phyloP scores from a whole-genome alignment of 2,797 vertebrate genomes.

The Acanthurus leucopareius region DNA sequence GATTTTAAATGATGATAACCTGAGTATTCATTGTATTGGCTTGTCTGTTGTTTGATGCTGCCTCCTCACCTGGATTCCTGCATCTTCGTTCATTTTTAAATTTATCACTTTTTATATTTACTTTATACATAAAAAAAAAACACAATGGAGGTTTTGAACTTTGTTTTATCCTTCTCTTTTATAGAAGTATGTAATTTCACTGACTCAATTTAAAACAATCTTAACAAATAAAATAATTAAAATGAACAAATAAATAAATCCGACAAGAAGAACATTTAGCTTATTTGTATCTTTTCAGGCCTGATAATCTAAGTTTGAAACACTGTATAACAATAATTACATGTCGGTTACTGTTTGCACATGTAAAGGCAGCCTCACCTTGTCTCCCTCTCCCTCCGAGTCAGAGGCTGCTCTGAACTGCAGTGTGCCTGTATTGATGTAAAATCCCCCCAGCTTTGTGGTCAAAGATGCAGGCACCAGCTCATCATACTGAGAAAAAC shows the following conservation, averaged over 20 bases:
- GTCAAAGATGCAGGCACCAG: constrained; percentile 97
- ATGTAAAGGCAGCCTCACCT: too few species aligned
- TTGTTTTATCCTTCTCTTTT: not conserved
- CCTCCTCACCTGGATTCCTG: too few species aligned
- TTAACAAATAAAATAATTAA: too few species aligned
- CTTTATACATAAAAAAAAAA: not conserved
- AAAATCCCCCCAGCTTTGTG: constrained; percentile 98
- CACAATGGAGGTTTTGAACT: not conserved
- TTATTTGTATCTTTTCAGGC: too few species aligned
- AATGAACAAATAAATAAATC: too few species aligned
- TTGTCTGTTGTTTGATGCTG: too few species aligned
- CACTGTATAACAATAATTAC: too few species aligned
- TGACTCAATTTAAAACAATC: not conserved
- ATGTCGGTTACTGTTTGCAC: too few species aligned
- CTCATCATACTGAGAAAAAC: constrained; percentile 92
- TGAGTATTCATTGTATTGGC: not conserved
- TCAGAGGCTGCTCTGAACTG: constrained; percentile 97
- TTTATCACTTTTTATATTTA: too few species aligned
- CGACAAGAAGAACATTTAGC: too few species aligned
- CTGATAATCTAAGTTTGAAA: too few species aligned
- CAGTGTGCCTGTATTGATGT: constrained; percentile 98
- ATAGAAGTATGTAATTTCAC: not conserved
- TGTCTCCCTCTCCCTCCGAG: constrained; percentile 89
- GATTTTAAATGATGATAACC: not conserved
- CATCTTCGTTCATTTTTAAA: too few species aligned